Conservation (phyloP, 2,888 invertebrate genomes). For the Lutraria lutraria region DNA sequence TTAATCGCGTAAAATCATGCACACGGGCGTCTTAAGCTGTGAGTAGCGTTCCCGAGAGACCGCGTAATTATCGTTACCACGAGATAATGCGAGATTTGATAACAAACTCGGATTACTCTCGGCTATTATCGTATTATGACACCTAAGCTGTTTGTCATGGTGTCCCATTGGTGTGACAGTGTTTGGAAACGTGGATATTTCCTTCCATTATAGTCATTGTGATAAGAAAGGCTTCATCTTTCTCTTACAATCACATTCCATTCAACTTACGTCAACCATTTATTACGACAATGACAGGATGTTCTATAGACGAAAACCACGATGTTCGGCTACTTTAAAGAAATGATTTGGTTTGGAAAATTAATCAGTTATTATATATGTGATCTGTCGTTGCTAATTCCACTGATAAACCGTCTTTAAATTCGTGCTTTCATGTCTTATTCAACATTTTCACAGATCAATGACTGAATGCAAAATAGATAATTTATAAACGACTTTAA, state of each 20-base stretch:
- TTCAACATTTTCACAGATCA: not conserved
- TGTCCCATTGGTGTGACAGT: conserved; percentile 45
- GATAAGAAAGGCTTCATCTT: conserved; percentile 30
- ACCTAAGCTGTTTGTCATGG: conserved; percentile 66
- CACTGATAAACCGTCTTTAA: not conserved
- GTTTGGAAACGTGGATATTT: conserved; percentile 46
- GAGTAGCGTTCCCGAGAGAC: conserved; percentile 64
- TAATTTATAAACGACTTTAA: no score
- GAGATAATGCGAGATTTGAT: conserved; percentile 70
- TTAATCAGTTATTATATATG: conserved; percentile 2
- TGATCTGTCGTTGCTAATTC: not conserved
- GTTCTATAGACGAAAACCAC: not conserved
- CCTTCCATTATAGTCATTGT: conserved; percentile 32
- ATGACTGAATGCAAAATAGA: not conserved
- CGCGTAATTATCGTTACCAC: conserved; percentile 63
- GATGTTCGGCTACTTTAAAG: not conserved
- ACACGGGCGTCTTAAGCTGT: conserved; percentile 62
- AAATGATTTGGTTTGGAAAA: not conserved
- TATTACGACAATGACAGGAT: not conserved
- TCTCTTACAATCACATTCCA: conserved; percentile 16
- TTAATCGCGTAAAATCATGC: conserved; percentile 67
- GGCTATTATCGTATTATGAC: conserved; percentile 68
- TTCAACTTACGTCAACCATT: conserved; percentile 20
- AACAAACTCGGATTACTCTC: conserved; percentile 71
- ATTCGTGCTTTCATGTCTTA: not conserved